Evolutionary conservation across 2,797 vertebrate genomes (phyloP).

Genomic region (Buphagus erythrorhynchus): DNA sequence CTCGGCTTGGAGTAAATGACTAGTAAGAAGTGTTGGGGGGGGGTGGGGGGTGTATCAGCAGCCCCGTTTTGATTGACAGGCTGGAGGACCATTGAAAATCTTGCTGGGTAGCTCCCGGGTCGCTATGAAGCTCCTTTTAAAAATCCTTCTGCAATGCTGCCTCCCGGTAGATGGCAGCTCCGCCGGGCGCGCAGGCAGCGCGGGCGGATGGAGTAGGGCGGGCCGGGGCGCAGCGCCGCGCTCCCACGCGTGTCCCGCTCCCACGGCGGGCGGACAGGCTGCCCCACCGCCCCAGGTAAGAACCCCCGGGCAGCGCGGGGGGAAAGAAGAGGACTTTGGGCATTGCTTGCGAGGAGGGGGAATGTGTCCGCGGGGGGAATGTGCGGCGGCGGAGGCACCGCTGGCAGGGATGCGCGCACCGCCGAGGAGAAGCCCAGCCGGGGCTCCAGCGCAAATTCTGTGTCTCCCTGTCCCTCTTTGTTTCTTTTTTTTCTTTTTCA

Average conservation of each 20-base stretch:
- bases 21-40: not conserved
- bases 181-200: conserved; percentile 59
- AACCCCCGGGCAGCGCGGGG: not conserved
- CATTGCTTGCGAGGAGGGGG: not conserved
- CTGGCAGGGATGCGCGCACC: not conserved
- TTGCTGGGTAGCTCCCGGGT: conserved; percentile 70
- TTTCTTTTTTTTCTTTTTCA: not conserved
- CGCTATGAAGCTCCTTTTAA: conserved; percentile 85
- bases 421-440: not conserved
- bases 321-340: not conserved
- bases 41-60: not conserved
- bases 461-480: not conserved
- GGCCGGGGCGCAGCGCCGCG: not conserved
- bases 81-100: conserved; percentile 77
- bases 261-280: not conserved
- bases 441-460: not conserved
- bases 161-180: conserved; percentile 85
- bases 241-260: conserved; percentile 28
- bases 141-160: conserved; percentile 83
- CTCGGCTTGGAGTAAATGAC: conserved; percentile 61
- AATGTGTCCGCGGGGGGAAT: not conserved
- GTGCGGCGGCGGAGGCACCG: not conserved
- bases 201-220: conserved; percentile 22
- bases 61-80: conserved; percentile 84
- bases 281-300: conserved; percentile 30